Conservation (phyloP, 2,888 invertebrate genomes). For the Coronaproctus castanopsis region DNA sequence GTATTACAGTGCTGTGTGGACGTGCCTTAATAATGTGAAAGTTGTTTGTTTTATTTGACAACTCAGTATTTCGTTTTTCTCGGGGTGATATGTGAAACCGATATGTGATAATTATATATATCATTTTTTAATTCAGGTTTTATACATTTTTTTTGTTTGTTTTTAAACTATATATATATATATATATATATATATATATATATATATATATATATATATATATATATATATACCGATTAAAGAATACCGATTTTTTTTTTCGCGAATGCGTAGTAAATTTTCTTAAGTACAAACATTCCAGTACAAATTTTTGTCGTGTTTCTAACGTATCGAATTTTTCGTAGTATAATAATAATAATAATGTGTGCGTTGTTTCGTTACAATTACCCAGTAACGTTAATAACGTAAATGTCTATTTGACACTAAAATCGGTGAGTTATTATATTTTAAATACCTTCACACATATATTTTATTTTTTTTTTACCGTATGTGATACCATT, state of each 20-base stretch:
- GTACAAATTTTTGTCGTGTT: neutral
- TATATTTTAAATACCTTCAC: no score
- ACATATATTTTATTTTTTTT: no score
- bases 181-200: neutral
- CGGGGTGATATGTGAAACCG: constrained; percentile 10
- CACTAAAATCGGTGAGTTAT: no score
- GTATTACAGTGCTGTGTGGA: constrained; percentile 11
- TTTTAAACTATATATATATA: neutral
- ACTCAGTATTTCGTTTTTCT: constrained; percentile 3
- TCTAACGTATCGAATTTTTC: no score
- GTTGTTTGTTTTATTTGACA: neutral
- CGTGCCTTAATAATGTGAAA: constrained; percentile 9
- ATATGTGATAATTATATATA: constrained; percentile 12
- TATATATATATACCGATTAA: neutral
- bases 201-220: neutral
- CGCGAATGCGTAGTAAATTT: neutral
- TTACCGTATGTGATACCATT: no score
- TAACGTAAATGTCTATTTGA: no score
- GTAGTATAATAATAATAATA: no score
- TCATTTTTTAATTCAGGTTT: constrained; percentile 3
- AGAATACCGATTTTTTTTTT: neutral
- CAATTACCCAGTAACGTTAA: no score
- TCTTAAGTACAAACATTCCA: neutral
- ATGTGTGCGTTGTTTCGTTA: no score
- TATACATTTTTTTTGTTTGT: neutral